Conservation (phyloP, 2,888 invertebrate genomes). For the Tuberolachnus salignus region DNA sequence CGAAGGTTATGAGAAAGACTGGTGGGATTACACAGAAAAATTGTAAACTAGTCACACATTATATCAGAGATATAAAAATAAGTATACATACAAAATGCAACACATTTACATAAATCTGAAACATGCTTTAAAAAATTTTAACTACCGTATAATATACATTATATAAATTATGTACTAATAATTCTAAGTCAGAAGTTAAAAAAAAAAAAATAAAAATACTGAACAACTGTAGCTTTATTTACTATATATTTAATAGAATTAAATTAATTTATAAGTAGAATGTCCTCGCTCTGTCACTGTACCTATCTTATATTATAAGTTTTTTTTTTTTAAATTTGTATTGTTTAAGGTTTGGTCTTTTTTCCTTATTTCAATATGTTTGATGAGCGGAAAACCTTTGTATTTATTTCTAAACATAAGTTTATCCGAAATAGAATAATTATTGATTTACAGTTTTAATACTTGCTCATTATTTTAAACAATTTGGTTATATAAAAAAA, state of each 20-base stretch:
- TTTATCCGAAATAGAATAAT: constrained; percentile 18
- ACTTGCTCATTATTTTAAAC: constrained; percentile 30
- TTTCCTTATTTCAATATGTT: constrained; percentile 41
- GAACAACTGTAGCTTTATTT: constrained; percentile 55
- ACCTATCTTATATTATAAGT: constrained; percentile 20
- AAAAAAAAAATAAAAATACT: constrained; percentile 25
- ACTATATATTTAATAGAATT: constrained; percentile 34
- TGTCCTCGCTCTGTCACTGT: constrained; percentile 33
- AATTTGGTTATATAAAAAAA: not conserved
- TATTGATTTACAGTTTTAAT: constrained; percentile 19
- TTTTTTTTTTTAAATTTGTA: constrained; percentile 24
- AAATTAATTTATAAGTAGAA: constrained; percentile 43
- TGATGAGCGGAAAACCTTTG: not conserved
- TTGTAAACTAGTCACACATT: constrained; percentile 55
- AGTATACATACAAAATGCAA: constrained; percentile 48
- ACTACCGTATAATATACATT: constrained; percentile 16
- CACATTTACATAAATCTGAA: constrained; percentile 36
- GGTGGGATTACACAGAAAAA: constrained; percentile 94
- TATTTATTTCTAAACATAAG: constrained; percentile 20
- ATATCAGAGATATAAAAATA: constrained; percentile 49
- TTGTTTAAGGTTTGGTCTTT: constrained; percentile 24
- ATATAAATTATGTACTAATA: constrained; percentile 40
- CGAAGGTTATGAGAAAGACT: constrained; percentile 98
- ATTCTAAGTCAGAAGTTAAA: constrained; percentile 30
- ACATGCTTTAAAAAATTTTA: constrained; percentile 29